Evolutionary conservation across 2,888 invertebrate genomes (phyloP).

Genomic region (Pheosia tremula): DNA sequence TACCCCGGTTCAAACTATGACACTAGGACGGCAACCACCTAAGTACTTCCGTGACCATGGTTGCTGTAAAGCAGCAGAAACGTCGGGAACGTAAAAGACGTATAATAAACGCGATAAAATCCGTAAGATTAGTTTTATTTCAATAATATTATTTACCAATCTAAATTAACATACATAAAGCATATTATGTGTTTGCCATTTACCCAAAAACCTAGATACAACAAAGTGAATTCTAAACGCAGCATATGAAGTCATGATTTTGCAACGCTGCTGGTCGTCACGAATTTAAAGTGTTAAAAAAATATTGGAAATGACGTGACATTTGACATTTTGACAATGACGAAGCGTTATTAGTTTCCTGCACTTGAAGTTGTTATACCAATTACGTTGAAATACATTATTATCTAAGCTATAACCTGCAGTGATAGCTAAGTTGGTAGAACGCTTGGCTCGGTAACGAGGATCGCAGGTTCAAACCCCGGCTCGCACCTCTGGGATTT

Average conservation of each 20-base stretch:
- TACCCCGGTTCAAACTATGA: no score
- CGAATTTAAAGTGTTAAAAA: slow-evolving; percentile 1
- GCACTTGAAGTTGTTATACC: slow-evolving; percentile 9
- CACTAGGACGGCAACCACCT: no score
- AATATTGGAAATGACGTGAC: background rate
- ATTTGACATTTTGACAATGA: slow-evolving; percentile 22
- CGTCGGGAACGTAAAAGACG: no score
- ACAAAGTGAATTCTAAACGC: background rate
- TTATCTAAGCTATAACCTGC: no score
- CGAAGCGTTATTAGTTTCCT: slow-evolving; percentile 21
- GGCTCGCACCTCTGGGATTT: no score
- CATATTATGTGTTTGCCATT: background rate
- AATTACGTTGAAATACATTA: background rate
- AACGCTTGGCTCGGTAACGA: no score
- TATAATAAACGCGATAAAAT: no score
- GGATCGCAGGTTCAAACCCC: no score
- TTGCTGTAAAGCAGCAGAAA: no score
- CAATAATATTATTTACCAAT: background rate
- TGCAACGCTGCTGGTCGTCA: background rate
- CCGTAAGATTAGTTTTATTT: no score
- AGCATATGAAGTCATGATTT: background rate
- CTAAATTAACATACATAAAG: background rate
- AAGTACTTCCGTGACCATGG: no score
- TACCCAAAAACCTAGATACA: slow-evolving; percentile 5
- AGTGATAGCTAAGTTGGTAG: no score